phyloP scores from a whole-genome alignment of 1,140 invertebrate species.

The Cepaea nemoralis region DNA sequence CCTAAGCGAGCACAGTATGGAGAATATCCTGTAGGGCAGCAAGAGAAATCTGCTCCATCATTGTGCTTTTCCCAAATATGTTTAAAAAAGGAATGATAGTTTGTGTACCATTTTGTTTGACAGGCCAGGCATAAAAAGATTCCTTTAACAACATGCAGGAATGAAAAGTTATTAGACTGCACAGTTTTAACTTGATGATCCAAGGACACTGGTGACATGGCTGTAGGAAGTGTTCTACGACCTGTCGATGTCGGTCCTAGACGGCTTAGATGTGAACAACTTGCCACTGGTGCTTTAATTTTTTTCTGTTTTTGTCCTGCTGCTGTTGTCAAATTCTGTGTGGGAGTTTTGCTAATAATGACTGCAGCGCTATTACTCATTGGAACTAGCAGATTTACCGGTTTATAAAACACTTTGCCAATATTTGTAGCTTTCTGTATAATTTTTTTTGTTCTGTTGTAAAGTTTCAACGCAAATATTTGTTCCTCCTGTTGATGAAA shows the following conservation, averaged over 20 bases:
- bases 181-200: background rate
- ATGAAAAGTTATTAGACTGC: background rate
- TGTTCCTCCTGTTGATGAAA: background rate
- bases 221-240: background rate
- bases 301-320: too few species aligned
- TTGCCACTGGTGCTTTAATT: too few species aligned
- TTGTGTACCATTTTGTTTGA: background rate
- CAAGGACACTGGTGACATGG: background rate
- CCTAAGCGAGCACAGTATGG: background rate
- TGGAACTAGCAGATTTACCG: too few species aligned
- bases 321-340: too few species aligned
- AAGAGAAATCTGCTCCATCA: background rate
- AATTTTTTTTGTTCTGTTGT: background rate
- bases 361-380: background rate
- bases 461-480: background rate
- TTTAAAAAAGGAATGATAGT: background rate
- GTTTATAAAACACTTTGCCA: background rate
- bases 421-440: background rate
- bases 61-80: constrained; percentile 15
- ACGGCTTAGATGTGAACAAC: too few species aligned
- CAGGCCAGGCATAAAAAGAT: background rate
- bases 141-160: background rate
- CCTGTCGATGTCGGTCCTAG: background rate
- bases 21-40: constrained; percentile 12
- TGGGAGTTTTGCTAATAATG: too few species aligned